phyloP scores from a whole-genome alignment of 2,113 vertebrate species.

The Carettochelys insculpta region DNA sequence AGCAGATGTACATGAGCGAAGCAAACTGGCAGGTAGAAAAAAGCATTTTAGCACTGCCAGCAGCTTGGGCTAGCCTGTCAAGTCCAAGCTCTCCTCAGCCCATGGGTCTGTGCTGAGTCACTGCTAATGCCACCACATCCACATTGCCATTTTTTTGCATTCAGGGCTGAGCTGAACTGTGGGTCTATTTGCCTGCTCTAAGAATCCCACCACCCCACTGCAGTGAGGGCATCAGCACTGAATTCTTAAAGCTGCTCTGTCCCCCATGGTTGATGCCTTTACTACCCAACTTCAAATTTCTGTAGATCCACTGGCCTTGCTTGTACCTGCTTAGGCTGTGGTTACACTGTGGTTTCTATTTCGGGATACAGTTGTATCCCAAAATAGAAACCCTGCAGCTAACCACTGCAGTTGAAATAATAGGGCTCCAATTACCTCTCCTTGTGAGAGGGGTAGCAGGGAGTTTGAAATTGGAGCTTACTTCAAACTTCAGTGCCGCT shows the following conservation, averaged over 20 bases:
- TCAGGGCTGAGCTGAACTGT: not conserved
- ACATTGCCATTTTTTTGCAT: not conserved
- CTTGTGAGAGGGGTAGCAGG: too few relatives aligned
- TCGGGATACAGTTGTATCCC: too few relatives aligned
- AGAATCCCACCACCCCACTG: not conserved
- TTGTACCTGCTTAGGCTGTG: not conserved
- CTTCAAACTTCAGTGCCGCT: too few relatives aligned
- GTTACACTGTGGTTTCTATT: too few relatives aligned
- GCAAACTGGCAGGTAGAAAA: not conserved
- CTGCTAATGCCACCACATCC: not conserved
- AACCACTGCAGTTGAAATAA: too few relatives aligned
- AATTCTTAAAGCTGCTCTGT: not conserved
- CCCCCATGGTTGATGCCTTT: not conserved
- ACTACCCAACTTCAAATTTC: not conserved
- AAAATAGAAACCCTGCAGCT: too few relatives aligned
- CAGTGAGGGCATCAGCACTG: not conserved
- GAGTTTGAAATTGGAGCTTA: too few relatives aligned
- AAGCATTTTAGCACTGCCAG: constrained; percentile 24
- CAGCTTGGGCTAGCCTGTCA: not conserved
- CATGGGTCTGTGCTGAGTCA: not conserved
- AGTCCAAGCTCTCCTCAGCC: not conserved
- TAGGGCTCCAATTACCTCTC: too few relatives aligned
- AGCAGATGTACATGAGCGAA: not conserved
- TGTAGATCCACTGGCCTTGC: not conserved
- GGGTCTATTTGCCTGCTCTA: not conserved